These are phyloP conservation scores for Reticulitermes lucifugus DNA, from an alignment of 2,888 invertebrate species.

Conservation along the genomic window DNA sequence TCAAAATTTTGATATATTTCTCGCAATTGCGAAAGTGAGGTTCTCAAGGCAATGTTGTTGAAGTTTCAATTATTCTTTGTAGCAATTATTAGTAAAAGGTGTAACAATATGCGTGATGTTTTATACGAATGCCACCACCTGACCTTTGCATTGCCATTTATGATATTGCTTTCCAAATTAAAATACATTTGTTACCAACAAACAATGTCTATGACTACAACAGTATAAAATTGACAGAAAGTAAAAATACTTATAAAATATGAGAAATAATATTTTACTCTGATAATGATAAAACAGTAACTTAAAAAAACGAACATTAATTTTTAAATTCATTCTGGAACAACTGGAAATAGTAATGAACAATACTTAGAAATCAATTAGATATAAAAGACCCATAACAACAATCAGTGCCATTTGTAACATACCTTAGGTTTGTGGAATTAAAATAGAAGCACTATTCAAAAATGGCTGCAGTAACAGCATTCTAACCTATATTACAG, in stretches of 20 bases:
- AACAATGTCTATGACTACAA: not conserved
- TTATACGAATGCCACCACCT: slow-evolving; percentile 1
- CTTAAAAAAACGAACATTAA: not conserved
- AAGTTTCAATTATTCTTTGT: too few species aligned
- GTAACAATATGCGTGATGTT: not conserved
- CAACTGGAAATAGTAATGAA: not conserved
- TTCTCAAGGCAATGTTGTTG: too few species aligned
- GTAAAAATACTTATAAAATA: slow-evolving; percentile 26
- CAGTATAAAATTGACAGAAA: slow-evolving; percentile 5
- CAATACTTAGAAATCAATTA: slow-evolving; percentile 16
- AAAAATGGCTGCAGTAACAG: slow-evolving; percentile 8
- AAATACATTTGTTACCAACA: not conserved
- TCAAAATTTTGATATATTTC: too few species aligned
- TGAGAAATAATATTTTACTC: not conserved
- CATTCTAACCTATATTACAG: not conserved
- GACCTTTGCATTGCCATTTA: not conserved
- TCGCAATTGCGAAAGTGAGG: too few species aligned
- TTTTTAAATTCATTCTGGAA: not conserved
- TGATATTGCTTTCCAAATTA: not conserved
- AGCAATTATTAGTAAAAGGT: not conserved
- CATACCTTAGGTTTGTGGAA: slow-evolving; percentile 13
- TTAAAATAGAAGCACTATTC: not conserved
- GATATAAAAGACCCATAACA: not conserved
- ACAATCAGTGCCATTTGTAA: not conserved
- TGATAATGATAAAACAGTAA: not conserved